Conservation (phyloP, 1,140 invertebrate genomes). For the Pentalonia nigronervosa region DNA sequence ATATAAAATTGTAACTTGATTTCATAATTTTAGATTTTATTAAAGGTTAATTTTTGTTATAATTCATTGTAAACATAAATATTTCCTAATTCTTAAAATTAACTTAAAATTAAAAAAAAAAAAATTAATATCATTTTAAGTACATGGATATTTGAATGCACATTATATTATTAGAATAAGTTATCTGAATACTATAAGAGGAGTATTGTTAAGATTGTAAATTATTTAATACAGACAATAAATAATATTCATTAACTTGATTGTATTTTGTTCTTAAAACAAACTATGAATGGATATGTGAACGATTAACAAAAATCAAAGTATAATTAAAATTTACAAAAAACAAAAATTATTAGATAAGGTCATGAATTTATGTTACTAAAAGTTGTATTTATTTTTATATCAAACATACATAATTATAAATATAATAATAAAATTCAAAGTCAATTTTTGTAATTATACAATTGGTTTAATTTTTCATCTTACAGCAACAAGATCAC, state of each 20-base stretch:
- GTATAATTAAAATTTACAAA: neutral
- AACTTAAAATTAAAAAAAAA: neutral
- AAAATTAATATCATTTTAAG: neutral
- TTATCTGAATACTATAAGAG: too few species aligned
- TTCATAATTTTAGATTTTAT: neutral
- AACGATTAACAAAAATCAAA: neutral
- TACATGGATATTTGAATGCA: neutral
- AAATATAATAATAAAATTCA: slow-evolving; percentile 2
- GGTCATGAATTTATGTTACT: neutral
- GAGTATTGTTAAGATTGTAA: too few species aligned
- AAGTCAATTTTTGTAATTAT: slow-evolving; percentile 18
- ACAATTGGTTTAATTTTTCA: neutral
- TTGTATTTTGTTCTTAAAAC: neutral
- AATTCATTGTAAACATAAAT: neutral
- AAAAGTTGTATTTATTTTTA: slow-evolving; percentile 17
- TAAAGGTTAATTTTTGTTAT: neutral
- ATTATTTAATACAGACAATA: too few species aligned
- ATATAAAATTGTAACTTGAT: neutral
- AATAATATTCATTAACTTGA: neutral
- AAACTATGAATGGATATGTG: neutral
- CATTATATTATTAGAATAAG: too few species aligned
- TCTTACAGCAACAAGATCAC: neutral
- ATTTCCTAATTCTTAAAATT: neutral
- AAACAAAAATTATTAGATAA: neutral
- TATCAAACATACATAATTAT: neutral